Percentiles rank a stretch among this genome's conserved stretches.
These are phyloP conservation scores for Dione juno DNA, from an alignment of 2,888 invertebrate species.

Conservation along the genomic window DNA sequence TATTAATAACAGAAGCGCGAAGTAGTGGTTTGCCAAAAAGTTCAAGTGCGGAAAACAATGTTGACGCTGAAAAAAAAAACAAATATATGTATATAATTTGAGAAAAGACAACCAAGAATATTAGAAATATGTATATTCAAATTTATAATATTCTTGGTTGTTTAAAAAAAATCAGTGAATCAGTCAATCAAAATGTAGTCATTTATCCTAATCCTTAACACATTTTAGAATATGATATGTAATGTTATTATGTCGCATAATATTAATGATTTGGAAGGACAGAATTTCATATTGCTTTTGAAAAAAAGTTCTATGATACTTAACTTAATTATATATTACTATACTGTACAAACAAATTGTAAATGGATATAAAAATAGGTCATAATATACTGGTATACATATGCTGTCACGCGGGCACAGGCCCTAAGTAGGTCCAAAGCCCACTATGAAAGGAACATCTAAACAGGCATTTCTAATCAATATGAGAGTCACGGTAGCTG, in stretches of 20 bases:
- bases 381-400: not conserved
- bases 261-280: too few relatives aligned
- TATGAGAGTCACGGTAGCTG: slow-evolving; percentile 67
- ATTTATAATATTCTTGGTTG: too few relatives aligned
- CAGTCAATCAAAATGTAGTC: too few relatives aligned
- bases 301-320: too few relatives aligned
- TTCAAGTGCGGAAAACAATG: slow-evolving; percentile 85
- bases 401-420: not conserved
- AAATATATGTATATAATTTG: slow-evolving; percentile 36
- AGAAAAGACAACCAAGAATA: not conserved
- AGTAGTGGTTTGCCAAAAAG: slow-evolving; percentile 85
- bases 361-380: not conserved
- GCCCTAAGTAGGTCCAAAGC: not conserved
- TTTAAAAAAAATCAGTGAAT: too few relatives aligned
- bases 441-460: slow-evolving; percentile 25
- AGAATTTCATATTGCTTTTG: too few relatives aligned
- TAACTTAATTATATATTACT: too few relatives aligned
- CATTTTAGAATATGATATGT: too few relatives aligned
- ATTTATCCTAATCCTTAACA: too few relatives aligned
- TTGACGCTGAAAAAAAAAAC: slow-evolving; percentile 76
- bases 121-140: too few relatives aligned
- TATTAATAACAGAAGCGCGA: slow-evolving; percentile 77
- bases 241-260: too few relatives aligned
- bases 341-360: too few relatives aligned
- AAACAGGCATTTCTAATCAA: slow-evolving; percentile 43